Evolutionary conservation across 1,140 invertebrate species (phyloP), one percentile per base, ranked within the genome.

Genomic region (Coptotermes formosanus): DNA sequence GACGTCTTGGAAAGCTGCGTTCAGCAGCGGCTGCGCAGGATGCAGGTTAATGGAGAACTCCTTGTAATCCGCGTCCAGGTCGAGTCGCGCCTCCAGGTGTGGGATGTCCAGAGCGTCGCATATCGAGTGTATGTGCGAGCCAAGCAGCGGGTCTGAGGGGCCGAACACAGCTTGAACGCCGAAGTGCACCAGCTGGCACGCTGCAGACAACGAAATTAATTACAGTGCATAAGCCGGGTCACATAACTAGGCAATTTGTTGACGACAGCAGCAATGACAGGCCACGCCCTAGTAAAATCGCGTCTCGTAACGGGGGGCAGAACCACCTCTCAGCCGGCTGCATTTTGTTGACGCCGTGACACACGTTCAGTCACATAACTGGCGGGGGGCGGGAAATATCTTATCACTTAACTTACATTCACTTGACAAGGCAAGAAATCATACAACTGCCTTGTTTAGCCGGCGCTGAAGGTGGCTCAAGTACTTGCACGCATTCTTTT

Each of bases 101-200:
- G 95, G 95, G 88, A 95, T 94, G 90, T 95, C 94, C 88, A 95
- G 89, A 64, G 94, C 93, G 90, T 94, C 93, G 89, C 94, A 95
- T 88, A 95, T 92, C 84, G 94, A 95, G 89, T 95, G 94, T 45
- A 95, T 93, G 91, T 95, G 94, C 86, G 93, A 92, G 32, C 94
- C 94, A 38, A 95, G 90, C 43, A 93, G 90, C 6, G 93, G 91
- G 88, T 94, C 93, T 32, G 92, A 92, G 14, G 95, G 95, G 16
- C 95, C 95, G 89, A 95, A 95, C 84, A 95, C 91, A 25, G 94
- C 94, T 87, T 93, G 92, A 8, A 94, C 93, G 43, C 94, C 94
- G 86, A 92, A 90, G 84, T 92, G 92, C 69, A 95, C 92, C 89
- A 94, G 94, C 87, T 92, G 91, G 89, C 94, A 95, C 55, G 94